phyloP scores from a whole-genome alignment of 2,113 vertebrate genomes.

The Catharus minimus region DNA sequence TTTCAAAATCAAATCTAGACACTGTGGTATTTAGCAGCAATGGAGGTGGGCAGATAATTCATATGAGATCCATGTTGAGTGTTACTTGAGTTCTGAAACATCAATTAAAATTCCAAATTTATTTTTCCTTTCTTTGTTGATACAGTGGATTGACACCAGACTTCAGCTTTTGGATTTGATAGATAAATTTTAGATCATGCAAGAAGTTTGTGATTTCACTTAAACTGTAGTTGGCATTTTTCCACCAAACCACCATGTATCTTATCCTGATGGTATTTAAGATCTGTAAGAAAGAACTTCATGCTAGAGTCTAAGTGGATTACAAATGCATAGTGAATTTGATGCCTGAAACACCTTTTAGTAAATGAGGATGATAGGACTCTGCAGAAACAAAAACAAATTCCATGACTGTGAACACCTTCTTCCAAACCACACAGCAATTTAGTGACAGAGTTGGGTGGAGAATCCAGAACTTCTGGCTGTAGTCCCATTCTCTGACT shows the following conservation, averaged over 20 bases:
- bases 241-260: constrained; percentile 29
- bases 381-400: background rate
- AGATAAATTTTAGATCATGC: constrained; percentile 53
- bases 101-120: constrained; percentile 54
- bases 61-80: constrained; percentile 62
- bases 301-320: constrained; percentile 40
- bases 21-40: constrained; percentile 64
- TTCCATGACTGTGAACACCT: background rate
- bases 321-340: constrained; percentile 17
- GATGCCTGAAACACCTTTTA: constrained; percentile 3
- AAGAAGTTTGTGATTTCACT: constrained; percentile 48
- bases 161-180: constrained; percentile 59
- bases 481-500: constrained; percentile 22
- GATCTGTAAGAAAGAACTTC: constrained; percentile 11
- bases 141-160: constrained; percentile 62
- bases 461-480: constrained; percentile 15
- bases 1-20: constrained; percentile 71
- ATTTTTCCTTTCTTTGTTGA: constrained; percentile 58
- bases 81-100: constrained; percentile 53
- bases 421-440: constrained; percentile 34
- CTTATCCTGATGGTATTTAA: constrained; percentile 15
- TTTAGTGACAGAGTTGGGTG: constrained; percentile 29
- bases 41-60: constrained; percentile 69
- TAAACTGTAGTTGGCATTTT: constrained; percentile 50
- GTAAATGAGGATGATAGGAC: background rate